phyloP scores from a whole-genome alignment of 2,113 vertebrate genomes.

The Ameiurus melas region DNA sequence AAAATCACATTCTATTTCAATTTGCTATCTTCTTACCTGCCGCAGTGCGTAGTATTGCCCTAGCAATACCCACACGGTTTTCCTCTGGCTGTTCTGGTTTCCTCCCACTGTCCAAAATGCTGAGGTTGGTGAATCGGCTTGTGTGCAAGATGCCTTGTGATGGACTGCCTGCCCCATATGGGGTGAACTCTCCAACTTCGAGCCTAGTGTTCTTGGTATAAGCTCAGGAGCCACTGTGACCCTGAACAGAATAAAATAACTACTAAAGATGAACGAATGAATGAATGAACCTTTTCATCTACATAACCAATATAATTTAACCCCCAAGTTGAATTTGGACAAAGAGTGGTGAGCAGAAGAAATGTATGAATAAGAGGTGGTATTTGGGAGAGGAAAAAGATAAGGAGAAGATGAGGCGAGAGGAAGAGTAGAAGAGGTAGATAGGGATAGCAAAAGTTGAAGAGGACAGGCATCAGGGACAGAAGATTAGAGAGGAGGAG shows the following conservation, averaged over 20 bases:
- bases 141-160: neutral
- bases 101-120: neutral
- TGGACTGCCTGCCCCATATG: neutral
- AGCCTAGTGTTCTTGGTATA: neutral
- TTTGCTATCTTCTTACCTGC: neutral
- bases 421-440: neutral
- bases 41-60: neutral
- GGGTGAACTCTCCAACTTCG: neutral
- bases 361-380: neutral
- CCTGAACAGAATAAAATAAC: neutral
- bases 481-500: neutral
- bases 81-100: neutral
- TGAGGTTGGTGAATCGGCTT: neutral
- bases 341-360: neutral
- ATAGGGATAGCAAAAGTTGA: neutral
- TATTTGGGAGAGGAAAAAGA: neutral
- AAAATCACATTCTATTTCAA: neutral
- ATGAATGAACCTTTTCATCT: neutral
- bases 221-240: neutral
- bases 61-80: neutral
- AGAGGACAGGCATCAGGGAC: neutral
- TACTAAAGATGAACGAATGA: neutral
- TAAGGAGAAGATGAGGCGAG: neutral
- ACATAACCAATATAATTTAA: neutral
- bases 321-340: neutral